A percentile compares a stretch with the other conserved stretches of the same genome.
These are phyloP conservation scores for Polyommatus iphigenia DNA, from an alignment of 2,888 invertebrate species.

Conservation along the genomic window DNA sequence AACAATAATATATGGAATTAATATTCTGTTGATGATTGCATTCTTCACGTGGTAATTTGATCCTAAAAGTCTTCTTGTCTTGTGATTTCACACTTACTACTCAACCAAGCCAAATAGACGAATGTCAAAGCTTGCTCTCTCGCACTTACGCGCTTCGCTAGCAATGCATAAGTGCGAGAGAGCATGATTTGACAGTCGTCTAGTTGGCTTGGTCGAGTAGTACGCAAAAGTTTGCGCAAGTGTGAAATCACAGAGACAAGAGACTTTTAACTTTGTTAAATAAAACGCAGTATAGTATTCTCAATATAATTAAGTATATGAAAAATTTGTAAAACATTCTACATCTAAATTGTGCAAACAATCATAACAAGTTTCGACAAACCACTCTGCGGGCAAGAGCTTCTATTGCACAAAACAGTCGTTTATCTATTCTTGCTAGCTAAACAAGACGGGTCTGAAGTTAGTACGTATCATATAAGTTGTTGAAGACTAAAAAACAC, in stretches of 20 bases:
- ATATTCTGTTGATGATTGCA: no score
- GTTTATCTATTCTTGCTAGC: neutral
- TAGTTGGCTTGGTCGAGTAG: no score
- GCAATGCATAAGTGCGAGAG: no score
- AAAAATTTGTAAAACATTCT: constrained; percentile 38
- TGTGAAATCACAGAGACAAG: neutral
- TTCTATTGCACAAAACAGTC: constrained; percentile 4
- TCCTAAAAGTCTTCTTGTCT: no score
- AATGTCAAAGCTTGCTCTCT: no score
- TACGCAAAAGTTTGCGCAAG: no score
- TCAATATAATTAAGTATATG: constrained; percentile 40
- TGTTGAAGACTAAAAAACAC: neutral
- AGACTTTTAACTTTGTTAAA: constrained; percentile 7
- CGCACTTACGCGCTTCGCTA: no score
- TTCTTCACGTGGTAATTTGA: no score
- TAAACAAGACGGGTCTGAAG: neutral
- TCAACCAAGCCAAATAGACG: no score
- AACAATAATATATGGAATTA: no score
- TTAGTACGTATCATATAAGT: neutral
- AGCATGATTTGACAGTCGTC: no score
- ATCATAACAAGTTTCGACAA: constrained; percentile 28
- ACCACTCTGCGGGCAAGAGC: neutral
- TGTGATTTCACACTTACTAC: no score
- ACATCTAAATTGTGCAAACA: constrained; percentile 38
- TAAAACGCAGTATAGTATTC: constrained; percentile 34